Evolutionary conservation across 2,113 vertebrate genomes (phyloP), one percentile per base, ranked within the genome.

Genomic region (Ophiodon elongatus): DNA sequence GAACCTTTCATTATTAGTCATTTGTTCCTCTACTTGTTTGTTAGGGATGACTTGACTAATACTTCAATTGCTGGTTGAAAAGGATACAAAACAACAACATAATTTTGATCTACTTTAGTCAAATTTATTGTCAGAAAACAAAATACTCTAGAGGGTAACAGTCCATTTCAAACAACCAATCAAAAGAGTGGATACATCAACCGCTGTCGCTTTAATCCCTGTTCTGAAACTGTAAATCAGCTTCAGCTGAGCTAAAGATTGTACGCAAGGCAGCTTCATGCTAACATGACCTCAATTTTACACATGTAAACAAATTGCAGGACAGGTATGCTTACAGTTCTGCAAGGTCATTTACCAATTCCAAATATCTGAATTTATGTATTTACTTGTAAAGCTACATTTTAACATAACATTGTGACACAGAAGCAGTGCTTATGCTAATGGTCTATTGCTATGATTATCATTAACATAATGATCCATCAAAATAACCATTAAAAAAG

Each of bases 11-110:
- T 86, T 91, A 92, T 80, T 21, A 47, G 62, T 76, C 59, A 71
- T 90, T 90, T 89, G 79, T 92, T 90, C 81, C 85, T 86, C 76
- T 37, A 57, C 79, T 69, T 76, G 69, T 86, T 91, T 85, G 80
- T 76, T 68, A 27, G 35, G 68, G 73, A 83, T 77, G 83, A 70
- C 70, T 91, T 88, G 41, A 80, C 82, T 82, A 82, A 88, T 77
- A 71, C 64, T 82, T 84, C 77, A 88, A 73, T 76, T 64, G 56
- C 60, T 56, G 21, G 72, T 80, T 84, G 73, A 83, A 80, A 85
- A 77, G 65, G 80, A 82, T 47, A 52, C 57, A 54, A 57, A 45
- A 21, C 37, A 76, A 57, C 17, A 76, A 69, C 47, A 82, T 65
- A 11, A 43, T 57, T 82, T 84, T 78, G 56, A 54, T 71, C 73